These are phyloP conservation scores for Automeris io DNA, from an alignment of 2,888 invertebrate species.

Conservation along the genomic window DNA sequence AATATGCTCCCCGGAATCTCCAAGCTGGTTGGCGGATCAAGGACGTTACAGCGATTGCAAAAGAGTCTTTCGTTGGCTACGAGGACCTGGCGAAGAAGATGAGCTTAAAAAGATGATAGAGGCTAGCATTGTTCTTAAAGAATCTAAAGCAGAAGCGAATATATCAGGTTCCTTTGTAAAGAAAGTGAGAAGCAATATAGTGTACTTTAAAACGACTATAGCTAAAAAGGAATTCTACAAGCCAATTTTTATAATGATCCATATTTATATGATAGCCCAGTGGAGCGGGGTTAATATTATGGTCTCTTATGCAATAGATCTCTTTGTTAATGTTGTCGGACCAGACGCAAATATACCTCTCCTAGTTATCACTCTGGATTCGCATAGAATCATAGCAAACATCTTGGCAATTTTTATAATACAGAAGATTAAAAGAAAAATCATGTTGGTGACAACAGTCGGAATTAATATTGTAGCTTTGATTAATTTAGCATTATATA, in stretches of 20 bases:
- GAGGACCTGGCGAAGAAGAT: slow-evolving; percentile 64
- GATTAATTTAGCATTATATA: slow-evolving; percentile 23
- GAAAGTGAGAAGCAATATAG: slow-evolving; percentile 18
- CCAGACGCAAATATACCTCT: slow-evolving; percentile 17
- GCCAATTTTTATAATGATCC: slow-evolving; percentile 34
- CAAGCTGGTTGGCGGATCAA: slow-evolving; percentile 79
- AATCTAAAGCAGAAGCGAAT: slow-evolving; percentile 32
- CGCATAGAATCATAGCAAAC: slow-evolving; percentile 28
- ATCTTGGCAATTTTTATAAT: slow-evolving; percentile 24
- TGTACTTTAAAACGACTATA: slow-evolving; percentile 22
- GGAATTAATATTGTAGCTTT: slow-evolving; percentile 22
- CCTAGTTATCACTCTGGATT: slow-evolving; percentile 23
- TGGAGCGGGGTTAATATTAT: slow-evolving; percentile 32
- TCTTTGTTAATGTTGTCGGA: slow-evolving; percentile 23
- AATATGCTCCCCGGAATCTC: slow-evolving; percentile 76
- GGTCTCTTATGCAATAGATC: slow-evolving; percentile 24
- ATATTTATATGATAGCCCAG: slow-evolving; percentile 27
- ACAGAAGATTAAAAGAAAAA: slow-evolving; percentile 26
- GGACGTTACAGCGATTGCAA: slow-evolving; percentile 72
- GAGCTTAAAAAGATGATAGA: slow-evolving; percentile 47
- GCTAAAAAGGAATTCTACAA: slow-evolving; percentile 33
- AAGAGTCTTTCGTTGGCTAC: slow-evolving; percentile 71
- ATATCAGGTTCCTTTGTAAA: slow-evolving; percentile 22
- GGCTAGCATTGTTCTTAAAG: slow-evolving; percentile 34
- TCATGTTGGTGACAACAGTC: slow-evolving; percentile 23